phyloP scores from a whole-genome alignment of 2,888 invertebrate genomes.

The Andricus quercusramuli region DNA sequence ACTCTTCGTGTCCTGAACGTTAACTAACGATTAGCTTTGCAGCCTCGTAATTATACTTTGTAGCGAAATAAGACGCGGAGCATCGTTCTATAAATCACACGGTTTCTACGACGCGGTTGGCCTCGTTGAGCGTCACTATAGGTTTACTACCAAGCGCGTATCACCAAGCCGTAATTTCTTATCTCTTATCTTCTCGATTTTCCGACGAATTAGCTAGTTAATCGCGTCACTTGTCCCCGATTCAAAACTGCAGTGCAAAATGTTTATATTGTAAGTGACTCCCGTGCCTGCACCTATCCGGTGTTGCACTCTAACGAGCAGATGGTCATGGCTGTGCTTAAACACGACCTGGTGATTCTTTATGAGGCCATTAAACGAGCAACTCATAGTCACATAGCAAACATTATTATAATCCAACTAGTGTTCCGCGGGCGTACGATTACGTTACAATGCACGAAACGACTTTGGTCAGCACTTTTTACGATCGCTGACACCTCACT shows the following conservation, averaged over 20 bases:
- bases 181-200: conserved; percentile 33
- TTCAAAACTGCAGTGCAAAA: not conserved
- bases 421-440: conserved; percentile 59
- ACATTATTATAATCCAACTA: conserved; percentile 71
- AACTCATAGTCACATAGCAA: conserved; percentile 67
- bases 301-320: conserved; percentile 60
- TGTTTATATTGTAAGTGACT: conserved; percentile 24
- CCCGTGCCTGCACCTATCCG: conserved; percentile 43
- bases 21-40: conserved; percentile 30
- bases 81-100: conserved; percentile 34
- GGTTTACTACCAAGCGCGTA: conserved; percentile 30
- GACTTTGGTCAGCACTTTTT: conserved; percentile 61
- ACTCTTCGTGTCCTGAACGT: conserved; percentile 14
- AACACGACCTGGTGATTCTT: conserved; percentile 68
- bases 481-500: conserved; percentile 70
- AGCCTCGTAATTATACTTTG: conserved; percentile 33
- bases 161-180: conserved; percentile 30
- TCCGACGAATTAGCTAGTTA: conserved; percentile 24
- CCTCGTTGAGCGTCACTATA: conserved; percentile 33
- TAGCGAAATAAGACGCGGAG: conserved; percentile 31
- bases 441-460: conserved; percentile 61
- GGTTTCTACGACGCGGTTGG: conserved; percentile 33
- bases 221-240: conserved; percentile 28
- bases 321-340: conserved; percentile 63
- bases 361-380: conserved; percentile 69